A percentile compares a stretch with the other conserved stretches of the same genome.
Conservation (phyloP, 2,113 vertebrate species). For the Astur gentilis region DNA sequence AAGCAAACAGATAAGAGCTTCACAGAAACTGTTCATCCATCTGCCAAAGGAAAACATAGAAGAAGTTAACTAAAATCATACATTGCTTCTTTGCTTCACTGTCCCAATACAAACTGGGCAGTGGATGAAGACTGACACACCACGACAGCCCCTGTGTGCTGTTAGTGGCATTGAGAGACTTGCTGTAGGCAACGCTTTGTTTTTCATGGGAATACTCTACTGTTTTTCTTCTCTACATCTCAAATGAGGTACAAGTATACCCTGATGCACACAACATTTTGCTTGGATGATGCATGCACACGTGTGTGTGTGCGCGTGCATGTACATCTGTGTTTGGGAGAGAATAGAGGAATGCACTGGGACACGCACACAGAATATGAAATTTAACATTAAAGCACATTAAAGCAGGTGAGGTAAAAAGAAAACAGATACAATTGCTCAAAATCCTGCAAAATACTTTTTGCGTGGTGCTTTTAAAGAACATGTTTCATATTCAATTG, state of each 20-base stretch:
- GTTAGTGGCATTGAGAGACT: background rate
- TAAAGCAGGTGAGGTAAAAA: background rate
- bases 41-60: background rate
- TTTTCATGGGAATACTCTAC: background rate
- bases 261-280: background rate
- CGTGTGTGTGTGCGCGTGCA: background rate
- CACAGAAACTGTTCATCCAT: background rate
- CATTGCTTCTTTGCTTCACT: background rate
- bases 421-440: background rate
- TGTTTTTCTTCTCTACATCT: background rate
- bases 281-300: background rate
- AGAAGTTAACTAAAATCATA: background rate
- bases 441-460: background rate
- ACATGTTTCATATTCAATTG: background rate
- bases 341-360: rapidly evolving
- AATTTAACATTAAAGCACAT: background rate
- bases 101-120: background rate
- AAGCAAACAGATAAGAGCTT: slow-evolving; percentile 36
- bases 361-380: background rate
- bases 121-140: background rate
- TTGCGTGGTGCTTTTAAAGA: background rate
- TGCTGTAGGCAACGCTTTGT: background rate
- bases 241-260: background rate
- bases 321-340: background rate
- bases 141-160: background rate